Conservation (phyloP, 2,113 vertebrate genomes). For the Smithornis capensis region DNA sequence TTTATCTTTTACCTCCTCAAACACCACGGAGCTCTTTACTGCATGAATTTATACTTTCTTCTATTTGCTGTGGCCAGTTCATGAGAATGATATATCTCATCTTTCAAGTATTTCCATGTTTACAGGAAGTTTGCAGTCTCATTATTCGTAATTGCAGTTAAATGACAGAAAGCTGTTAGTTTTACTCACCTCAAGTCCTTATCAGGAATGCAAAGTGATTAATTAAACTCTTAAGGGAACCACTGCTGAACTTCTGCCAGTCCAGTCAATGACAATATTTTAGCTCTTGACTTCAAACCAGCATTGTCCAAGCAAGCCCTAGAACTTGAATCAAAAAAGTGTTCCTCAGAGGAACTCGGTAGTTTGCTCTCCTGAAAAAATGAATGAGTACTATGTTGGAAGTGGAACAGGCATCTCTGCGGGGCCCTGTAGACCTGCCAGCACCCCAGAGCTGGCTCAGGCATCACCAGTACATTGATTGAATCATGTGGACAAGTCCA, state of each 20-base stretch:
- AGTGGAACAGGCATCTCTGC: background rate
- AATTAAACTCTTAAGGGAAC: background rate
- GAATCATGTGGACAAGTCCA: background rate
- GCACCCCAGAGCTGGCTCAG: background rate
- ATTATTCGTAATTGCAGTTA: background rate
- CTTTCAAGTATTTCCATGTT: background rate
- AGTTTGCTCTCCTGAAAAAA: background rate
- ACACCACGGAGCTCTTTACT: background rate
- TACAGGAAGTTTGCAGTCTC: background rate
- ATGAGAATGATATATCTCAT: background rate
- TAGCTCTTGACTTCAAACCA: background rate
- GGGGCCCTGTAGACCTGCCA: background rate
- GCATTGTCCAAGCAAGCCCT: background rate
- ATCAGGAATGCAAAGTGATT: background rate
- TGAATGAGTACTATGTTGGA: background rate
- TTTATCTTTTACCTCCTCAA: background rate
- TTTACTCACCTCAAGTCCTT: background rate
- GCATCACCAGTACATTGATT: background rate
- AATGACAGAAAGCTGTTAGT: background rate
- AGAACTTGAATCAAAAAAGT: background rate
- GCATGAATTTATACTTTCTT: background rate
- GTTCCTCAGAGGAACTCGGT: background rate
- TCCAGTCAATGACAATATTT: background rate
- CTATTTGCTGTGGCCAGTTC: rapidly evolving
- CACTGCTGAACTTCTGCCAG: background rate